These are phyloP conservation scores for Ectropis crepuscularia DNA, from an alignment of 2,888 invertebrate species.

Conservation along the genomic window DNA sequence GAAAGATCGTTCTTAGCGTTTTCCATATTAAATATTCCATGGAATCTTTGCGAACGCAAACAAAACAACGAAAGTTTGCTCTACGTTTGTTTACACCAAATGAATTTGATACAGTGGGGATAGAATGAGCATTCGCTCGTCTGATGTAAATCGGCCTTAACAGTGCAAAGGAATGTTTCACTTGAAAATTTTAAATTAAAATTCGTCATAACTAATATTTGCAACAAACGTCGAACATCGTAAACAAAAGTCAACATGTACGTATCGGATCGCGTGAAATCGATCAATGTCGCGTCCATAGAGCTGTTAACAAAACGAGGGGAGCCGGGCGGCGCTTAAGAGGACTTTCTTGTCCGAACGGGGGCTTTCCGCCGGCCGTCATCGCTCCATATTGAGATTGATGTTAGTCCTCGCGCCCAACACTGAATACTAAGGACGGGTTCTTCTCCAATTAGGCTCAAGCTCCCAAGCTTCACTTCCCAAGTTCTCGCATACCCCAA, in stretches of 20 bases:
- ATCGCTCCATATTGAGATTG: constrained; percentile 82
- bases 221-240: background rate
- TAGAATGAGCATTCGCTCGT: too few relatives aligned
- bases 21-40: too few relatives aligned
- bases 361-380: constrained; percentile 76
- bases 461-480: constrained; percentile 54
- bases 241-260: constrained; percentile 24
- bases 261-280: constrained; percentile 54
- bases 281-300: constrained; percentile 63
- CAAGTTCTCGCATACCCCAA: constrained; percentile 79
- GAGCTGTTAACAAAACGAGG: constrained; percentile 56
- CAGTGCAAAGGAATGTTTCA: too few relatives aligned
- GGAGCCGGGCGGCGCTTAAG: constrained; percentile 58
- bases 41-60: too few relatives aligned
- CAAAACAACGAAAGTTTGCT: too few relatives aligned
- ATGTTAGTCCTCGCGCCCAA: constrained; percentile 70
- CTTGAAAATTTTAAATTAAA: too few relatives aligned
- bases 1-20: too few relatives aligned
- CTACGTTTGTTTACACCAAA: too few relatives aligned
- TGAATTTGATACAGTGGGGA: too few relatives aligned
- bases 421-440: constrained; percentile 78
- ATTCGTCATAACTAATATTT: too few relatives aligned
- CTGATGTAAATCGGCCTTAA: too few relatives aligned
- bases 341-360: constrained; percentile 77
- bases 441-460: constrained; percentile 79